These are phyloP conservation scores for Manis crassicaudata DNA, from an alignment of 2,797 vertebrate species.

Conservation along the genomic window DNA sequence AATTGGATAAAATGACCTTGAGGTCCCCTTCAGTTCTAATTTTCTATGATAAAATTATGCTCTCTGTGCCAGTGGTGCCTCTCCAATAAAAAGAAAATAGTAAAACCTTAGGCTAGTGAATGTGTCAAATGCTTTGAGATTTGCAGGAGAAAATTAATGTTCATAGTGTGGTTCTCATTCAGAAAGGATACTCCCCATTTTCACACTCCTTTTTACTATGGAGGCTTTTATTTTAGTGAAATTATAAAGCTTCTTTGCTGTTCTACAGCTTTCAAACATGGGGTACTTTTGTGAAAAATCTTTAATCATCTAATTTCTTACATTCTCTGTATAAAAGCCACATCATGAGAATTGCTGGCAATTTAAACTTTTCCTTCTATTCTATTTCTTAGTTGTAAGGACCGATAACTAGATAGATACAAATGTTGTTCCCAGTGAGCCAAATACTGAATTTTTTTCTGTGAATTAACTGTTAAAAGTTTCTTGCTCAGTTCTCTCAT, in stretches of 20 bases:
- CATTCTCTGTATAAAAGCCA: conserved; percentile 64
- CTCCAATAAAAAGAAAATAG: conserved; percentile 64
- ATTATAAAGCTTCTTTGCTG: conserved; percentile 65
- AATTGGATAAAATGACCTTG: conserved; percentile 52
- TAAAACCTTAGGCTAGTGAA: conserved; percentile 52
- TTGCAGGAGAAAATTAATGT: conserved; percentile 65
- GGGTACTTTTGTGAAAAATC: conserved; percentile 64
- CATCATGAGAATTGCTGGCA: conserved; percentile 57
- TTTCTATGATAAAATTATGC: conserved; percentile 75
- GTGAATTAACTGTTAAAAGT: conserved; percentile 1
- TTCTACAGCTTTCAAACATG: conserved; percentile 68
- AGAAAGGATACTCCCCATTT: conserved; percentile 55
- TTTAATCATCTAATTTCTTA: conserved; percentile 76
- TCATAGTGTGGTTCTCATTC: conserved; percentile 36
- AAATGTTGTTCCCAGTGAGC: conserved; percentile 57
- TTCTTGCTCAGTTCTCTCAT: not conserved
- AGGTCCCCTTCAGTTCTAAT: conserved; percentile 63
- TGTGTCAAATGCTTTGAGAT: conserved; percentile 54
- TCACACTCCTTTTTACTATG: conserved; percentile 49
- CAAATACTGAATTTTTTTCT: conserved; percentile 8
- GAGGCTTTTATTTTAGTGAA: conserved; percentile 68
- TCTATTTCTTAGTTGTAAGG: conserved; percentile 47
- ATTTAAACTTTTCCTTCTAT: conserved; percentile 65
- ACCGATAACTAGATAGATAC: conserved; percentile 43
- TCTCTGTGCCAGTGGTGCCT: conserved; percentile 44